Evolutionary conservation across 2,113 vertebrate species (phyloP).

Genomic region (Prolemur simus): DNA sequence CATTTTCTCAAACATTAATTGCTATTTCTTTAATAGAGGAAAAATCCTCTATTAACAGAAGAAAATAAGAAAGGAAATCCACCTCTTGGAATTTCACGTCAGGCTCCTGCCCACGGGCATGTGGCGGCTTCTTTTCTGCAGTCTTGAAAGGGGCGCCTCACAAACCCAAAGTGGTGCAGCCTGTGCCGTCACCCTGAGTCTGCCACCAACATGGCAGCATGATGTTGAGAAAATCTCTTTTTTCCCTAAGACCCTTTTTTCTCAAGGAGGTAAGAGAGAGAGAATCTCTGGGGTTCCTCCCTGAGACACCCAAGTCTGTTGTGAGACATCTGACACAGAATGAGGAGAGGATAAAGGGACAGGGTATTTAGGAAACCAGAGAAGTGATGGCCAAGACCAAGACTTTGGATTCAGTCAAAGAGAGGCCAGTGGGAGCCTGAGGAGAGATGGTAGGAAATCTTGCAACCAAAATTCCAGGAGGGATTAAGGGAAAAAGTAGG

Average conservation of each 20-base stretch:
- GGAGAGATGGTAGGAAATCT: background rate
- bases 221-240: background rate
- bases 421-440: background rate
- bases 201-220: background rate
- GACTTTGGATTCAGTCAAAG: background rate
- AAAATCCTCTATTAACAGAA: background rate
- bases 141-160: background rate
- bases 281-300: background rate
- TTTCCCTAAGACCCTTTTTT: background rate
- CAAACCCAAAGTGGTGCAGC: accelerated
- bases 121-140: background rate
- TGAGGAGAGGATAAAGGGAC: background rate
- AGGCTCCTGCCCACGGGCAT: background rate
- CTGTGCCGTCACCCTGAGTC: background rate
- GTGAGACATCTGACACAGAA: background rate
- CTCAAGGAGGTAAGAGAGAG: background rate
- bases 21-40: conserved; percentile 14
- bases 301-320: background rate
- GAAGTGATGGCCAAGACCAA: background rate
- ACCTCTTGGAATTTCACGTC: background rate
- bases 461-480: background rate
- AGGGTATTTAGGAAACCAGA: background rate
- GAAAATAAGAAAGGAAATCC: background rate
- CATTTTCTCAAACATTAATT: conserved; percentile 19
- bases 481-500: background rate